A percentile compares a stretch with the other conserved stretches of the same genome.
Evolutionary conservation across 92 coral and sea anemone species (phyloP).

Genomic region (Virgularia gustaviana): DNA sequence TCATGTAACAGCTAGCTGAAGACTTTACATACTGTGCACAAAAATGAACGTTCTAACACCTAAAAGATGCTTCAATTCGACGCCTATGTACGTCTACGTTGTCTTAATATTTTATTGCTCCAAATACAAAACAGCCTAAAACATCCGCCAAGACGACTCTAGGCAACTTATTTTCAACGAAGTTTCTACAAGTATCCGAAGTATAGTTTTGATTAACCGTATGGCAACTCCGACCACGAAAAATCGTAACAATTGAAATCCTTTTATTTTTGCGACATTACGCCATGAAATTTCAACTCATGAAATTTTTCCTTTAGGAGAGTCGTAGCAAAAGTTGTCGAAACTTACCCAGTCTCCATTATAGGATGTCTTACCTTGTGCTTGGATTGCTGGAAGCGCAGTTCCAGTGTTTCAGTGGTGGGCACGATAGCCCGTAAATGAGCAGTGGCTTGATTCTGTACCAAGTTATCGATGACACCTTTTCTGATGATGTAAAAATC

Average conservation of each 20-base stretch:
- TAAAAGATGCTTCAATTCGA: too few species aligned
- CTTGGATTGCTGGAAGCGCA: constrained; percentile 12
- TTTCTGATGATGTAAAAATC: constrained; percentile 30
- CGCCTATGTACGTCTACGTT: too few species aligned
- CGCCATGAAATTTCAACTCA: background rate
- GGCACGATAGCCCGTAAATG: constrained; percentile 8
- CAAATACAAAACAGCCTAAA: too few species aligned
- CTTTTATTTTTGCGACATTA: background rate
- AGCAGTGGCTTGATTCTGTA: constrained; percentile 1
- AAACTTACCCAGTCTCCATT: background rate
- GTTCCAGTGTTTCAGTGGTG: constrained; percentile 7
- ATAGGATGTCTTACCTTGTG: background rate
- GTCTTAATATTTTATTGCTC: too few species aligned
- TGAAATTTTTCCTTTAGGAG: too few species aligned
- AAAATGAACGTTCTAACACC: too few species aligned
- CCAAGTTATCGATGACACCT: constrained; percentile 23
- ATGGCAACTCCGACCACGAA: background rate
- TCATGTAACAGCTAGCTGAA: too few species aligned
- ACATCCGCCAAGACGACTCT: background rate
- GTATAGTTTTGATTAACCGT: background rate
- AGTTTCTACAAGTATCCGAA: background rate
- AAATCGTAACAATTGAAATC: background rate
- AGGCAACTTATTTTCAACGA: too few species aligned
- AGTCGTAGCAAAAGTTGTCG: too few species aligned
- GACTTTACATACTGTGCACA: too few species aligned